phyloP scores from a whole-genome alignment of 2,888 invertebrate genomes.

The Drosophila quinaria region DNA sequence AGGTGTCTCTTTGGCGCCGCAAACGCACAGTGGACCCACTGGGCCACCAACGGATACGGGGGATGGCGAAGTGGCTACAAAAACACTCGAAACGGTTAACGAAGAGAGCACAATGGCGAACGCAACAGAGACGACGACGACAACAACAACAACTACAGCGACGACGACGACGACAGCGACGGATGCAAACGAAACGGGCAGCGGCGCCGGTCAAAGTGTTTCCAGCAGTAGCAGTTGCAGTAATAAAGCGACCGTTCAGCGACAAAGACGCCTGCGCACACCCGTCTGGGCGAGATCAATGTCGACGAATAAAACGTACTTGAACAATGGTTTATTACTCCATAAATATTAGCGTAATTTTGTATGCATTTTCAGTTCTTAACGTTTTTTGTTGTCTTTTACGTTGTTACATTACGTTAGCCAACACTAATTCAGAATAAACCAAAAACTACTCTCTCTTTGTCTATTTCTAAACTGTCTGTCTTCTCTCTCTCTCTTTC shows the following conservation, averaged over 20 bases:
- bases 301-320: conserved; percentile 87
- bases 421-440: conserved; percentile 43
- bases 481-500: conserved; percentile 45
- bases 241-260: conserved; percentile 88
- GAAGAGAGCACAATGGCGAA: conserved; percentile 26
- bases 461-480: conserved; percentile 34
- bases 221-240: conserved; percentile 84
- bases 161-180: conserved; percentile 27
- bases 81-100: conserved; percentile 60
- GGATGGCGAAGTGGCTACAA: conserved; percentile 20
- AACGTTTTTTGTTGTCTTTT: conserved; percentile 58
- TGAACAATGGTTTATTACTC: conserved; percentile 64
- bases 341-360: conserved; percentile 54
- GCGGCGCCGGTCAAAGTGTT: conserved; percentile 58
- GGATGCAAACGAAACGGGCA: conserved; percentile 13
- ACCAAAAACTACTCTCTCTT: conserved; percentile 35
- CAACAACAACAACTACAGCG: conserved; percentile 33
- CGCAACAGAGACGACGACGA: conserved; percentile 12
- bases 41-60: conserved; percentile 74
- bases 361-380: conserved; percentile 58
- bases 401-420: conserved; percentile 61
- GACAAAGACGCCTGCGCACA: conserved; percentile 91
- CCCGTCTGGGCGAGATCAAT: conserved; percentile 93
- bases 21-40: conserved; percentile 86
- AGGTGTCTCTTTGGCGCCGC: conserved; percentile 86